Conservation (phyloP, 2,797 vertebrate species). For the Xenops minutus region DNA sequence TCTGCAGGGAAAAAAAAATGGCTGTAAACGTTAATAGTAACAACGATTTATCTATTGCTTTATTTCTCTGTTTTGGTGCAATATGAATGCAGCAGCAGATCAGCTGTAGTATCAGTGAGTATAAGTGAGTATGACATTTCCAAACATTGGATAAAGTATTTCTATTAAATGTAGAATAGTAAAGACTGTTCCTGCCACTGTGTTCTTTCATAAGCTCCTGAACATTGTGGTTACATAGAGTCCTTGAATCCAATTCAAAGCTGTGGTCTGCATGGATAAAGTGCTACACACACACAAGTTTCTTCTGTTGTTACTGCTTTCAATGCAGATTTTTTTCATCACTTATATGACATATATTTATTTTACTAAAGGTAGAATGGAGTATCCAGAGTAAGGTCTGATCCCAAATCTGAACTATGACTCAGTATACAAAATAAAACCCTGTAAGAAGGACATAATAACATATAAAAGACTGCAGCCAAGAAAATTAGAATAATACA, state of each 20-base stretch:
- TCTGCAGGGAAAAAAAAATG: background rate
- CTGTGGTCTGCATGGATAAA: background rate
- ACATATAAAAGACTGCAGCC: background rate
- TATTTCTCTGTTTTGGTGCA: background rate
- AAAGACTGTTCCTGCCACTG: background rate
- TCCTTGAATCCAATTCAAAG: background rate
- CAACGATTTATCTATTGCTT: background rate
- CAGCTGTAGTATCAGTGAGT: background rate
- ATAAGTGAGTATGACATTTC: background rate
- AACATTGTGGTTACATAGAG: background rate
- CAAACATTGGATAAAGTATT: background rate
- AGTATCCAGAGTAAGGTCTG: background rate
- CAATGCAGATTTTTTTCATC: background rate
- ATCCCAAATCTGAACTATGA: background rate
- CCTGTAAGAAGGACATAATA: background rate
- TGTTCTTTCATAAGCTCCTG: background rate
- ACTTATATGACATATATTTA: background rate
- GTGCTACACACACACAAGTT: background rate
- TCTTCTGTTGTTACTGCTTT: background rate
- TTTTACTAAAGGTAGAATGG: background rate
- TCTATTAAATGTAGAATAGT: background rate
- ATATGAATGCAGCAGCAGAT: background rate
- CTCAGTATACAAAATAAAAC: background rate
- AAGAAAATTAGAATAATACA: background rate
- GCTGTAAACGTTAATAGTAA: background rate